Conservation (phyloP, 2,797 vertebrate genomes). For the Pogonophryne albipinna region DNA sequence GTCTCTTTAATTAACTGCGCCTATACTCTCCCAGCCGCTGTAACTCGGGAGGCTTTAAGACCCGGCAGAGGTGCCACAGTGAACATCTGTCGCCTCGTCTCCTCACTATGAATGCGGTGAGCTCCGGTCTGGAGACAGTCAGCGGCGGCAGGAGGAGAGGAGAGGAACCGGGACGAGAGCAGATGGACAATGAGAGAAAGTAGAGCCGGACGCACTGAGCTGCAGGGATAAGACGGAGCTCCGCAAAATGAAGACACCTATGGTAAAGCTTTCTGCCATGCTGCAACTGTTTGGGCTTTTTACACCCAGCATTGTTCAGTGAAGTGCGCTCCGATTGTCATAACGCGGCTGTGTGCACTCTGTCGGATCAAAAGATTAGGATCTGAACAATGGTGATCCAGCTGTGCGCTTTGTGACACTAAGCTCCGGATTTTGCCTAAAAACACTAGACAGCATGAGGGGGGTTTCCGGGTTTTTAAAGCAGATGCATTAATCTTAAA, state of each 20-base stretch:
- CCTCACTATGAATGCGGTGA: conserved; percentile 68
- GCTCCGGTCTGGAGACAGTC: conserved; percentile 65
- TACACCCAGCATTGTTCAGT: conserved; percentile 45
- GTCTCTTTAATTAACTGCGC: conserved; percentile 57
- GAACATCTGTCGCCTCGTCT: conserved; percentile 81
- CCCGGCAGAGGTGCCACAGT: conserved; percentile 72
- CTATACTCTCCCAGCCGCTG: neutral
- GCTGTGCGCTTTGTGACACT: conserved; percentile 65
- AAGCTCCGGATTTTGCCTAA: conserved; percentile 31
- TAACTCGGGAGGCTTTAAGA: conserved; percentile 78
- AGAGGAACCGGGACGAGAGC: conserved; percentile 46
- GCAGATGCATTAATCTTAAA: neutral
- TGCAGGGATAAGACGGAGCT: conserved; percentile 80
- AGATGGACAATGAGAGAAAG: conserved; percentile 80
- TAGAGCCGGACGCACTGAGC: conserved; percentile 81
- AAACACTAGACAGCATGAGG: conserved; percentile 8
- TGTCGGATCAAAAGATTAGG: conserved; percentile 73
- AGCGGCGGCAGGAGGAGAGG: conserved; percentile 59
- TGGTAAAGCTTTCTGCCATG: conserved; percentile 85
- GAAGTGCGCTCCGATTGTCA: conserved; percentile 39
- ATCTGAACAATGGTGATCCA: conserved; percentile 66
- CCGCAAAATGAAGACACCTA: conserved; percentile 94
- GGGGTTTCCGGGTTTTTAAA: neutral
- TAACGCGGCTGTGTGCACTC: conserved; percentile 34
- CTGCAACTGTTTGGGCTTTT: conserved; percentile 38